Evolutionary conservation across 2,888 invertebrate genomes (phyloP).

Genomic region (Hanleya hanleyi): DNA sequence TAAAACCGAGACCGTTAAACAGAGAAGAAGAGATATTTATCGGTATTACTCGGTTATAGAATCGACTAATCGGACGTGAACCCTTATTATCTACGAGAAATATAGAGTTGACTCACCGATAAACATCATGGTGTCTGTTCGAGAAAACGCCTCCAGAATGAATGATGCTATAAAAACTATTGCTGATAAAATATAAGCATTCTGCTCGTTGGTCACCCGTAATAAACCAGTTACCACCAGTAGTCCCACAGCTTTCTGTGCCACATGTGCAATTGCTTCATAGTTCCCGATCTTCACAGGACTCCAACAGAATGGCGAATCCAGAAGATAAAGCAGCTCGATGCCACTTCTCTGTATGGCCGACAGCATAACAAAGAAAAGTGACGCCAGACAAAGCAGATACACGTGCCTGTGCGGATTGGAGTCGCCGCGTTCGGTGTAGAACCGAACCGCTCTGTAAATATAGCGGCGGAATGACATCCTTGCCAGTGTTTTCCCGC

Average conservation of each 20-base stretch:
- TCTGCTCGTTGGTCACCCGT: conserved; percentile 35
- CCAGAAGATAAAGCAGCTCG: conserved; percentile 40
- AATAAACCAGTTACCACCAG: conserved; percentile 37
- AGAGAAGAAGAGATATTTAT: no score
- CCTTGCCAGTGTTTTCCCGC: neutral
- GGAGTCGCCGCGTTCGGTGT: conserved; percentile 24
- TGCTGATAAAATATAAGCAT: conserved; percentile 20
- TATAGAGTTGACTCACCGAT: conserved; percentile 16
- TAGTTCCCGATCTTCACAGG: conserved; percentile 39
- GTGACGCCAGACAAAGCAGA: conserved; percentile 29
- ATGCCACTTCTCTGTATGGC: conserved; percentile 32
- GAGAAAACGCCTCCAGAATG: conserved; percentile 9
- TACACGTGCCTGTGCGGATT: conserved; percentile 39
- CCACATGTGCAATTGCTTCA: conserved; percentile 17
- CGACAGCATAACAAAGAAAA: conserved; percentile 25
- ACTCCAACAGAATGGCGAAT: conserved; percentile 48
- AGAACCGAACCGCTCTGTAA: conserved; percentile 26
- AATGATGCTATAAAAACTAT: conserved; percentile 8
- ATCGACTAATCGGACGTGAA: no score
- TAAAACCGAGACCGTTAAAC: no score
- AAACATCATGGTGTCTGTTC: conserved; percentile 16
- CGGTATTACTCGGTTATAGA: no score
- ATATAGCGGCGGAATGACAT: conserved; percentile 16
- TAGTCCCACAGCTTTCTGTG: conserved; percentile 33
- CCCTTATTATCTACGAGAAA: no score